These are phyloP conservation scores for Heliangelus exortis DNA, from an alignment of 2,797 vertebrate species.

Conservation along the genomic window DNA sequence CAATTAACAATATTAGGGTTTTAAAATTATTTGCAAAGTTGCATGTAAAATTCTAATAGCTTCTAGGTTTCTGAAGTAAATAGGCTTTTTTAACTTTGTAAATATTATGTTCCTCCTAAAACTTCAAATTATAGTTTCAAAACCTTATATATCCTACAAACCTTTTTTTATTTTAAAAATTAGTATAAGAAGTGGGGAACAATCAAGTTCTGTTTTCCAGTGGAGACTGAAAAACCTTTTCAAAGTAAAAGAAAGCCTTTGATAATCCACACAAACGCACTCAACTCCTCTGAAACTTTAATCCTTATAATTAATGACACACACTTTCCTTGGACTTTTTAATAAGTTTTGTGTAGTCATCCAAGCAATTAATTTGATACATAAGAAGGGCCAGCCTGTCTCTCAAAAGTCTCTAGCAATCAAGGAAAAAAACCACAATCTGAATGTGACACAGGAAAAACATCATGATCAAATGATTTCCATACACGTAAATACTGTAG, in stretches of 20 bases:
- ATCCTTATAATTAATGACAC: not conserved
- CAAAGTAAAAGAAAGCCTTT: not conserved
- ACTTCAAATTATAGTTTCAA: not conserved
- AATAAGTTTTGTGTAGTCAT: not conserved
- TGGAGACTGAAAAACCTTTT: not conserved
- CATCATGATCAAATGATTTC: not conserved
- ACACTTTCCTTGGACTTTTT: not conserved
- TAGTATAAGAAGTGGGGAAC: not conserved
- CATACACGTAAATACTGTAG: not conserved
- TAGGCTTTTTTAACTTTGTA: not conserved
- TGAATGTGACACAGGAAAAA: not conserved
- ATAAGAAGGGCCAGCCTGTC: not conserved
- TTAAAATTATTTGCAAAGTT: not conserved
- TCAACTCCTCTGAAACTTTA: not conserved
- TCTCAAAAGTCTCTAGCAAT: not conserved
- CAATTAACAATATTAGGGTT: not conserved
- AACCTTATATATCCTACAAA: not conserved
- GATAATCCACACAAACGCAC: not conserved
- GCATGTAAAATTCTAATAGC: not conserved
- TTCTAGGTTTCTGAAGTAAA: not conserved
- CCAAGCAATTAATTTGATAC: slow-evolving; percentile 23
- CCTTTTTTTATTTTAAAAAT: not conserved
- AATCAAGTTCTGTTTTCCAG: not conserved
- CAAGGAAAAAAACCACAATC: not conserved
- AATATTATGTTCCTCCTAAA: not conserved